These are phyloP conservation scores for Ispidina lecontei DNA, from an alignment of 2,797 vertebrate species.

Conservation along the genomic window DNA sequence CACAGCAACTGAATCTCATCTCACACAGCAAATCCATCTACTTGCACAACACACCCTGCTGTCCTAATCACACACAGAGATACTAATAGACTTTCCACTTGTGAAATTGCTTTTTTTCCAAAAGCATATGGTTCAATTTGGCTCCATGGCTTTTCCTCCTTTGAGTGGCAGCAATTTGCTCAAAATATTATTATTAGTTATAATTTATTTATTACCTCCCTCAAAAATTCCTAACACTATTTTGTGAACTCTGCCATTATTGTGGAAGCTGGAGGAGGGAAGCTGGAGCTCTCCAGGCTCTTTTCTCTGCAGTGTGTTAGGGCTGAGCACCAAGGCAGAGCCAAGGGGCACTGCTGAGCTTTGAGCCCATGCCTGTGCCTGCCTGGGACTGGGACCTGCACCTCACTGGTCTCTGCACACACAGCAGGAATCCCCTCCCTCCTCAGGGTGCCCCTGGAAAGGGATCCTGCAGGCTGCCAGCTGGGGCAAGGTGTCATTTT, in stretches of 20 bases:
- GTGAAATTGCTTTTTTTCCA: constrained; percentile 40
- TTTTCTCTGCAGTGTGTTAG: not conserved
- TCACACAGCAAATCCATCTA: not conserved
- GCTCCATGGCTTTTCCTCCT: constrained; percentile 28
- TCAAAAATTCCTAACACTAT: constrained; percentile 38
- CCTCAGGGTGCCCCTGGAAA: not conserved
- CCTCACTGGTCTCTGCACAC: not conserved
- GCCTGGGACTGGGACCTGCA: not conserved
- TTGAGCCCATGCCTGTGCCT: not conserved
- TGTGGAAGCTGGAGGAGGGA: not conserved
- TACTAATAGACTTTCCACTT: constrained; percentile 53
- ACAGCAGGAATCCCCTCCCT: not conserved
- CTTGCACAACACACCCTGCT: constrained; percentile 18
- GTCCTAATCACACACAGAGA: constrained; percentile 34
- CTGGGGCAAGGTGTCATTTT: constrained; percentile 34
- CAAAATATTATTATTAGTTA: constrained; percentile 55
- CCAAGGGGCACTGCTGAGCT: not conserved
- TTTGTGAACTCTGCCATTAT: constrained; percentile 38
- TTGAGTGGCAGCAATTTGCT: constrained; percentile 44
- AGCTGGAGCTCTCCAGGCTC: not conserved
- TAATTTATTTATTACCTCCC: constrained; percentile 56
- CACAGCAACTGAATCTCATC: not conserved
- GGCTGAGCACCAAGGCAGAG: not conserved
- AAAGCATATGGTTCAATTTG: constrained; percentile 23
- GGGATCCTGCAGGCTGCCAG: not conserved